Base-by-base conservation (phyloP, 2,113 vertebrate genomes). In the Dicerorhinus sumatrensis region DNA sequence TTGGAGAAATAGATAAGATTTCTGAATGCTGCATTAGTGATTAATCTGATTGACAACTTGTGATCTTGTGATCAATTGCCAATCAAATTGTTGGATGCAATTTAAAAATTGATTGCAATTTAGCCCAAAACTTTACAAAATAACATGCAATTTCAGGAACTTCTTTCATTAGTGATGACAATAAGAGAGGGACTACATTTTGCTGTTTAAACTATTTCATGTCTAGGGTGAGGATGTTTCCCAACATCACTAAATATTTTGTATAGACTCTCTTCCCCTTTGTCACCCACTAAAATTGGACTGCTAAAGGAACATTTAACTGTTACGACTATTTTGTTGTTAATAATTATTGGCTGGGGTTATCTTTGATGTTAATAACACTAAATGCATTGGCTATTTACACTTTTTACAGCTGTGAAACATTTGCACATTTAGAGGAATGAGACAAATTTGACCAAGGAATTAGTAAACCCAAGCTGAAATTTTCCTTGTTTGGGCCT, bases 391-490 rank as follows among this genome's bases (percentile, higher is more conserved):
- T 76, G 89, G 33, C 58, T 81, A 33, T 83, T 29, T 70, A 81
- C 10, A 82, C 46, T 83, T 97, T 96, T 96, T 92, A 94, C 9
- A 95, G 84, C 29, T 95, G 89, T 97, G 76, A 92, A 92, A 67
- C 56, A 90, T 79, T 83, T 87, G 25, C 4, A 87, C 10, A 46
- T 96, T 94, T 93, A 96, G 51, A 92, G 7, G 29, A 94, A 87
- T 86, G 56, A 93, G 91, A 94, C 36, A 65, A 84, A 69, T 93
- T 83, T 96, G 80, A 80, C 42, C n/a, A 82, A 89, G 82, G 23
- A 92, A 72, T 86, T 88, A 85, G 87, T 90, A 95, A 96, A 94
- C 58, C 17, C 13, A 88, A 94, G 39, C 20, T 93, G 67, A 79
- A 58, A 67, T 76, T 82, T 93, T 82, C 33, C 23, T 96, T 80